These are phyloP conservation scores for Hemibagrus wyckioides DNA, from an alignment of 2,113 vertebrate genomes.

Conservation along the genomic window DNA sequence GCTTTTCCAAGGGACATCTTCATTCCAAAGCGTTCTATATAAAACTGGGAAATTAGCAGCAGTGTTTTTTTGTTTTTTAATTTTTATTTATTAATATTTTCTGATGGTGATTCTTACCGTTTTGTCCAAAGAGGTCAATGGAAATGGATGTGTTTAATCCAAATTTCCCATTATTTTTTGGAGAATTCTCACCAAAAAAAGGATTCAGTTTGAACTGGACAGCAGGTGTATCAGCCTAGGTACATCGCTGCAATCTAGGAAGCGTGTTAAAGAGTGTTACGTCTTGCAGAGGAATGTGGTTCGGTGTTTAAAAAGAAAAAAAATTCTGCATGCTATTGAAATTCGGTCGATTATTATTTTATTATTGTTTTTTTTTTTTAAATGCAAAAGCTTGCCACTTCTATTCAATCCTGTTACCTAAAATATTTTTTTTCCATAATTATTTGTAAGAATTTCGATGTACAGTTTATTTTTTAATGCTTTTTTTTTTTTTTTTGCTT, in stretches of 20 bases:
- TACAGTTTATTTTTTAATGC: conserved; percentile 86
- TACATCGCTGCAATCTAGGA: conserved; percentile 65
- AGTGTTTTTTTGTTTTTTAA: too few species aligned
- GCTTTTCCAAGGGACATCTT: conserved; percentile 71
- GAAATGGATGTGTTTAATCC: conserved; percentile 61
- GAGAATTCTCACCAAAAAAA: conserved; percentile 61
- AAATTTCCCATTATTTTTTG: conserved; percentile 51
- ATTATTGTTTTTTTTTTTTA: conserved; percentile 36
- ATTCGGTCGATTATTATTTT: conserved; percentile 53
- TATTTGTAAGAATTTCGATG: conserved; percentile 75
- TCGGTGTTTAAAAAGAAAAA: conserved; percentile 61
- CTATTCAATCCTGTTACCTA: conserved; percentile 66
- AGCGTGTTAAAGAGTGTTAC: conserved; percentile 66
- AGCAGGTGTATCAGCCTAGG: conserved; percentile 64
- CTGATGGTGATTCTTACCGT: conserved; percentile 67
- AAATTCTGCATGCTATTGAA: conserved; percentile 63
- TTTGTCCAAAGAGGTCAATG: conserved; percentile 76
- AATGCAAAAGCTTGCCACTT: conserved; percentile 68
- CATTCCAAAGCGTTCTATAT: conserved; percentile 78
- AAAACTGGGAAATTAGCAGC: conserved; percentile 65
- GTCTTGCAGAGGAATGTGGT: conserved; percentile 67
- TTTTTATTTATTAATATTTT: conserved; percentile 56
- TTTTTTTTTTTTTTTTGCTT: conserved; percentile 77
- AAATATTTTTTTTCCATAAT: conserved; percentile 66
- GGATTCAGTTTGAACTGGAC: conserved; percentile 58